phyloP scores from a whole-genome alignment of 2,797 vertebrate species.

The Anomalospiza imberbis region DNA sequence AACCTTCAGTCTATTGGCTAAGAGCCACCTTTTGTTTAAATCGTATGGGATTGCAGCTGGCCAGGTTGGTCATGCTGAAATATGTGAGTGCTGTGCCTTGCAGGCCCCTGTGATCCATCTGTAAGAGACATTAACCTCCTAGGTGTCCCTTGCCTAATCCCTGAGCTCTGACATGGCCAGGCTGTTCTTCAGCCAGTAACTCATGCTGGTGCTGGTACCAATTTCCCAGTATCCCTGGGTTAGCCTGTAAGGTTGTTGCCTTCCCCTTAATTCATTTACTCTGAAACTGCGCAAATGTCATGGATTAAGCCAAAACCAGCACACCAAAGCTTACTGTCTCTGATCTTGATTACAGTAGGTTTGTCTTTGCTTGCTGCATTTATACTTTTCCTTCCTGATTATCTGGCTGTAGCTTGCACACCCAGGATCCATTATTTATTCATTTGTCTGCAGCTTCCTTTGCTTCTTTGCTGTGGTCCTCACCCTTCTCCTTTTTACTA shows the following conservation, averaged over 20 bases:
- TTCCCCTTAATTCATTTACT: background rate
- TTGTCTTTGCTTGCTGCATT: background rate
- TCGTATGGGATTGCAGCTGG: background rate
- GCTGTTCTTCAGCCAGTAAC: background rate
- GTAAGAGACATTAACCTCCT: background rate
- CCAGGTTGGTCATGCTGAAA: background rate
- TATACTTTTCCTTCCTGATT: background rate
- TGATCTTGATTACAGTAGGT: background rate
- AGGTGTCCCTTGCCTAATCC: background rate
- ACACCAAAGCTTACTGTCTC: background rate
- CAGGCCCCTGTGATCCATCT: background rate
- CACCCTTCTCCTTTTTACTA: background rate
- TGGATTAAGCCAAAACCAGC: background rate
- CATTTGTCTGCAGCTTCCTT: background rate
- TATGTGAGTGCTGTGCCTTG: background rate
- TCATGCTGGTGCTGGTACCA: background rate
- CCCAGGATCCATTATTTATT: background rate
- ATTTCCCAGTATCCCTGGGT: background rate
- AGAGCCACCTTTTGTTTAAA: background rate
- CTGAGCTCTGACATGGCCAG: background rate
- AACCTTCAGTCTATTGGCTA: background rate
- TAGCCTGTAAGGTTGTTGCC: background rate
- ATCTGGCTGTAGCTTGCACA: background rate
- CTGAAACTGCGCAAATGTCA: background rate
- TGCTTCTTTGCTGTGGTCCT: background rate